Base-by-base conservation (phyloP, 2,797 vertebrate genomes). In the Alauda arvensis region DNA sequence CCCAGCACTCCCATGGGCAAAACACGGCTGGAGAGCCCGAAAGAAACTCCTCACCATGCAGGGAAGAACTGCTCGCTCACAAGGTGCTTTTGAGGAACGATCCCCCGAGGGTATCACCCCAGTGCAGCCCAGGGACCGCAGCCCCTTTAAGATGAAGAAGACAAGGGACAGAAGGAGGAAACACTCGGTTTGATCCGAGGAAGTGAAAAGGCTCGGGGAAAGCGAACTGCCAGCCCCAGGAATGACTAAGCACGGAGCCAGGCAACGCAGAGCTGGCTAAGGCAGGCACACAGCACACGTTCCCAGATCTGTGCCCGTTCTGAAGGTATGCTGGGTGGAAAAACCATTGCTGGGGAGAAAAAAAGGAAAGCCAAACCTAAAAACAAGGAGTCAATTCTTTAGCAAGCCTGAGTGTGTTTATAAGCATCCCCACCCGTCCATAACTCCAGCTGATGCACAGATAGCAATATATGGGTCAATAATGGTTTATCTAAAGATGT, bases 191-290 rank as follows among this genome's bases (percentile, higher is more conserved):
- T 83, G 84, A 92, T 85, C 48, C 1, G 5, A 86, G 89, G 76
- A 94, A 86, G 87, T 28, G 31, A 85, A 90, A 90, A 74, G 10
- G 9, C 15, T 49, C n/a, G 31, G 19, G 68, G 65, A 84, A 80
- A 71, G 76, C 88, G n/a, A 90, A 76, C 4, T 87, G 77, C 37
- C 33, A 76, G 70, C 78, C 74, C 51, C 18, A 46, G 70, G 83
- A 87, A 90, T 89, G 87, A 92, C 85, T 84, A 88, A 91, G 89
- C 89, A 92, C 26, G 29, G 61, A 90, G 39, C 40, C 67, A 57
- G 37, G 74, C 77, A 62, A 78, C 2, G 63, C 85, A 75, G 74
- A 18, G 75, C 79, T 78, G 66, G 85, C 34, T 11, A 7, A 56
- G 23, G 63, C 31, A 13, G 51, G 16, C 11, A 1, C 15, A 4